Base-by-base conservation (phyloP, 2,113 vertebrate genomes). In the Datnioides undecimradiatus region DNA sequence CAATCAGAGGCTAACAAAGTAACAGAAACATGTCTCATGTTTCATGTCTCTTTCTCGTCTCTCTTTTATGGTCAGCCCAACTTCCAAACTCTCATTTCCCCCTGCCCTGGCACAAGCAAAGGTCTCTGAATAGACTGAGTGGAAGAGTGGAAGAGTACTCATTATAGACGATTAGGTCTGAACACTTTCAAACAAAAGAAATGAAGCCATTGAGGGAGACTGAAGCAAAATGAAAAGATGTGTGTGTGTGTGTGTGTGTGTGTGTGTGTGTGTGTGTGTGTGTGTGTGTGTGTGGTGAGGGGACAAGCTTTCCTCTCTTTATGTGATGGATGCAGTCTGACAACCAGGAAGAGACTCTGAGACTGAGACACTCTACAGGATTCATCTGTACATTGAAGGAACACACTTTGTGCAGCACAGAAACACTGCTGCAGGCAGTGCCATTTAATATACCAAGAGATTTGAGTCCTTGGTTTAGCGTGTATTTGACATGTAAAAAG, bases 91-190 rank as follows among this genome's bases (percentile, higher is more conserved):
- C 38, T 17, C 16, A 13, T 80, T 74, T 34, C 58, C 41, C 48
- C 29, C 21, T 17, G 17, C 0, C 25, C 33, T 85, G 58, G 73
- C 48, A 76, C 57, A 75, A 46, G 72, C 27, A 66, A 54, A 36
- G 75, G 43, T 70, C 54, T 88, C 43, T 89, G 76, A 88, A 80
- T 59, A 59, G 80, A 57, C 60, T 45, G 59, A 80, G 34, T 43
- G 59, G 69, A 84, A n/a, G n/a, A n/a, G n/a, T n/a, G n/a, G n/a
- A n/a, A n/a, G 80, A 43, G 80, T 70, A 67, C 85, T 92, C 86
- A 91, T 92, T 90, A 90, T 72, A 73, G 66, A 74, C 17, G 54
- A 91, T 91, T 80, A 89, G 12, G 73, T 76, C 66, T 70, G 75
- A 83, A 86, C 54, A 63, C 60, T 64, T 84, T 51, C 74, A 72